Evolutionary conservation across 2,888 invertebrate species (phyloP), one percentile per base, ranked within the genome.

Genomic region (Dugesia japonica): DNA sequence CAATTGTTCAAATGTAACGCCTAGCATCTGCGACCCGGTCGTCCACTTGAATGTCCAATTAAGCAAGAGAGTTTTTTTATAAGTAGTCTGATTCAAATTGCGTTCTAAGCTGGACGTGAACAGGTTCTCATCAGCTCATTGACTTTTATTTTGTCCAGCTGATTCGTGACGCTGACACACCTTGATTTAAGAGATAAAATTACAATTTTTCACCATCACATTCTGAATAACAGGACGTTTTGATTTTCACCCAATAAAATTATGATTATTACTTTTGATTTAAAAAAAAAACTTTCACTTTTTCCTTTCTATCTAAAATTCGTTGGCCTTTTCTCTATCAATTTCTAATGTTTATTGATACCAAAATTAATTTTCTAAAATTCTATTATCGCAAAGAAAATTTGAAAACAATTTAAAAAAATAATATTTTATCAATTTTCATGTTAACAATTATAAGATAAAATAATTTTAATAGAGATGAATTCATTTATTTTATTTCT

Each of bases 1-100:
- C 56, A 56, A 56, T 56, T 56, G 56, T 56, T 56, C 56, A 56
- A 56, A 56, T 56, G 56, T 56, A 56, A 56, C 56, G 56, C 56
- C n/a, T 56, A 56, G 56, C 56, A 56, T 56, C 56, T 56, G 56
- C 56, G 56, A 56, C 56, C 56, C 56, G 56, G 56, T 56, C 56
- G 56, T 56, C 56, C 56, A 56, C 56, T 56, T 56, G 56, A 56
- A 56, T 56, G 56, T 23, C 56, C 56, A 56, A 56, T 56, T 56
- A 56, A 56, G 56, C 56, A 56, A 56, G 56, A 56, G 56, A 56
- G 56, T 56, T 56, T 56, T 56, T 56, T 56, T 56, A 56, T 56
- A 56, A 56, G 56, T 56, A 56, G 56, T 56, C 56, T 56, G 56
- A 56, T 56, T 56, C 56, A 56, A 56, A 56, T 56, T 56, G 56